Base-by-base conservation (phyloP, 2,113 vertebrate species). In the Tringa solitaria region DNA sequence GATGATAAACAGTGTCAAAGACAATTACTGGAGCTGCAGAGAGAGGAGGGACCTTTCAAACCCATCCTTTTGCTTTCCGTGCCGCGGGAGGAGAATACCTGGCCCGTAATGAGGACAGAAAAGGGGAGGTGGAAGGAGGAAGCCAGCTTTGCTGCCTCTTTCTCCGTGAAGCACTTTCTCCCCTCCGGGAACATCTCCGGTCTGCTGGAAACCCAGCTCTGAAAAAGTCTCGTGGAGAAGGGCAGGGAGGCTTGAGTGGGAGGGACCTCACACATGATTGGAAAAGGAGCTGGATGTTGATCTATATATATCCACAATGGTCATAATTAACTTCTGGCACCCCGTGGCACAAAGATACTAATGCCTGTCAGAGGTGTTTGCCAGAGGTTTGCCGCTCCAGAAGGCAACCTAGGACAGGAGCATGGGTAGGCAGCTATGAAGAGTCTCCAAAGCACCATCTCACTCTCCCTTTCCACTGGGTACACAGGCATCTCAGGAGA, bases 1-100 rank as follows among this genome's bases (percentile, higher is more conserved):
- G 91, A 96, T 95, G 86, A 94, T 93, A 95, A 96, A 97, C 93
- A 78, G 80, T 95, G 95, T 97, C 96, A 96, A 96, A 93, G 90
- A 51, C 91, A 91, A 89, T 98, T 95, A 95, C 5, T 32, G 90
- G 72, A 70, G 20, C 53, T 75, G 32, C 3, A 54, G 85, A n/a
- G 60, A 57, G 37, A 70, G 90, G 61, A 90, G 28, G 73, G n/a
- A 91, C 65, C n/a, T 94, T 95, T 85, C 81, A 77, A 94, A 95
- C 17, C 39, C 15, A 2, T 77, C 46, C 76, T 39, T 39, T 35
- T 77, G 72, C 75, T 70, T 77, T 23, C 59, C 46, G 60, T 39
- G 37, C 17, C 26, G 9, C 54, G 24, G 45, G 84, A 93, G 32
- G 35, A 69, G 23, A 43, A 7, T 12, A 72, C 45, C 17, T 85